Base-by-base conservation (phyloP, 2,888 invertebrate genomes). In the Hymenopus coronatus region DNA sequence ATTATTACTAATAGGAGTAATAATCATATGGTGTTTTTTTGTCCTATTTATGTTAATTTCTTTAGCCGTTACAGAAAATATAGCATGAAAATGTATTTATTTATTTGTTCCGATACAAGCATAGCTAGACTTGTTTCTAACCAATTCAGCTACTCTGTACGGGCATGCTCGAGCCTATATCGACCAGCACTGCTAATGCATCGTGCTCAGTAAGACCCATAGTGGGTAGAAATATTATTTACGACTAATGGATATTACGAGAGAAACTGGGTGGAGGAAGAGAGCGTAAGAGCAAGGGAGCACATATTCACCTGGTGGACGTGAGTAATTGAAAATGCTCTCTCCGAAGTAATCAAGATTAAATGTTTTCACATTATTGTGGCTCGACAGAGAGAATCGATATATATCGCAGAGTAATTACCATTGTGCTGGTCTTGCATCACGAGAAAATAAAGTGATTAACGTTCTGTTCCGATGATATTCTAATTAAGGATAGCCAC, bases 401-500 rank as follows among this genome's bases (percentile, higher is more conserved):
- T 70, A 70, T 70, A 70, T 70, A 70, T 70, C 54, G 54, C 54
- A 70, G 54, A 70, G 54, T 70, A 70, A 70, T 70, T 70, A 70
- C 54, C 54, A 70, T 70, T 70, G 54, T 70, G 54, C 54, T 70
- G 54, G 54, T 70, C 54, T 70, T 70, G 54, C 54, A 70, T 70
- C 54, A 70, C 54, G 54, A 70, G 54, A 70, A 84, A 84, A 84
- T 84, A 84, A 84, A 84, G 84, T 84, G 84, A 84, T 84, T 84
- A 84, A 84, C 40, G 40, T 84, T 33, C 27, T 33, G 20, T 33
- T 33, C n/a, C 15, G 84, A 84, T 27, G 84, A 84, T 84, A 27
- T 84, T 84, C 33, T 84, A 84, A 84, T 84, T 84, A 84, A 84
- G 40, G 33, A 15, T 84, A 84, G 33, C 33, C n/a, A 70, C 54